phyloP scores from a whole-genome alignment of 2,888 invertebrate genomes.

The Drosophila emarginata region DNA sequence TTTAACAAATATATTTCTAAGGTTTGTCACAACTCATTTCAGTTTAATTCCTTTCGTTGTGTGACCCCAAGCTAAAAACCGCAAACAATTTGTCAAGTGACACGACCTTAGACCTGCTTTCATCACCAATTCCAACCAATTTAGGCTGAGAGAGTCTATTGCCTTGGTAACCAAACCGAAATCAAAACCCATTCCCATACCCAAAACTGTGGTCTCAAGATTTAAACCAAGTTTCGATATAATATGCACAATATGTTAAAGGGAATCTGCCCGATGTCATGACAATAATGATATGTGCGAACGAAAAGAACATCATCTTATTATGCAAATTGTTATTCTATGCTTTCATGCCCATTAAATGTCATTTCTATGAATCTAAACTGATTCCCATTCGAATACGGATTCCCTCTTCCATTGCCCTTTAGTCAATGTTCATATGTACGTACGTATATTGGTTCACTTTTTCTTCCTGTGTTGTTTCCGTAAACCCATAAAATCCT shows the following conservation, averaged over 20 bases:
- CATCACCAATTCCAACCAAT: background rate
- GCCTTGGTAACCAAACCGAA: background rate
- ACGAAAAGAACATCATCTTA: conserved; percentile 59
- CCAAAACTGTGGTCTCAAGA: conserved; percentile 17
- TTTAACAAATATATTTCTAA: no score
- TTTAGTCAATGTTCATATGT: background rate
- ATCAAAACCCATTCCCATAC: background rate
- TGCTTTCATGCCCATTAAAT: conserved; percentile 50
- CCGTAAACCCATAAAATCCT: conserved; percentile 55
- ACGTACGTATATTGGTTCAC: background rate
- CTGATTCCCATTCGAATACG: background rate
- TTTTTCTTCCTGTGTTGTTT: conserved; percentile 12
- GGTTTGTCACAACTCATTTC: background rate
- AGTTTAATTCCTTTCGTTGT: background rate
- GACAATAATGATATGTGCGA: conserved; percentile 17
- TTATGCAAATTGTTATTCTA: conserved; percentile 72
- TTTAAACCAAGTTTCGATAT: background rate
- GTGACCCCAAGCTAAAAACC: background rate
- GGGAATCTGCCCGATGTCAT: conserved; percentile 44
- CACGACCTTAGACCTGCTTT: background rate
- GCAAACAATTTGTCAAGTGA: conserved; percentile 8
- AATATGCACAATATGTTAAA: conserved; percentile 17
- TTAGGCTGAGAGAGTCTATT: background rate
- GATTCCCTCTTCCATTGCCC: background rate
- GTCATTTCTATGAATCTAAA: conserved; percentile 37